A percentile compares a stretch with the other conserved stretches of the same genome.
Evolutionary conservation across 2,113 vertebrate genomes (phyloP).

Genomic region (Galemys pyrenaicus): DNA sequence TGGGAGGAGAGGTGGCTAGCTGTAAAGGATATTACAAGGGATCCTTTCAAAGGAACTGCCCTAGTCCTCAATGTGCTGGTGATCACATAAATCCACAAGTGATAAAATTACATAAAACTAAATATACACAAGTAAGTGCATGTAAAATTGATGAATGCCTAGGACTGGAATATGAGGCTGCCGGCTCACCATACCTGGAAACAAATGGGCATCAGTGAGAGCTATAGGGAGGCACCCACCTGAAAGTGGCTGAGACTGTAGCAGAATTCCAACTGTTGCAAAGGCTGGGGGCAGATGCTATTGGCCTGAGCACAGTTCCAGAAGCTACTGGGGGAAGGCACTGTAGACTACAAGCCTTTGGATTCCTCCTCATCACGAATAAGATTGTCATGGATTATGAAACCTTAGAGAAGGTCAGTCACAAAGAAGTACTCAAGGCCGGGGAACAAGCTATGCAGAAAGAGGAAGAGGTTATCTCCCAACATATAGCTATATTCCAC

Average conservation of each 20-base stretch:
- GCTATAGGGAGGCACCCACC: constrained; percentile 91
- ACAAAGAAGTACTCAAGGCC: constrained; percentile 91
- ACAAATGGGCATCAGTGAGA: constrained; percentile 89
- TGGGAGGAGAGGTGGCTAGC: background rate
- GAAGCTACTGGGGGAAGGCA: constrained; percentile 73
- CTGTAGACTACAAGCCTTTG: constrained; percentile 92
- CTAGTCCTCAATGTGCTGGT: background rate
- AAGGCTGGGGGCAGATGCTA: constrained; percentile 92
- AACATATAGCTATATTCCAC: constrained; percentile 86
- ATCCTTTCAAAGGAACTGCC: background rate
- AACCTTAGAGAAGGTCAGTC: constrained; percentile 89
- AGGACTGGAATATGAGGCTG: constrained; percentile 88
- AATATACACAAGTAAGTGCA: background rate
- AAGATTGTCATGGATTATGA: constrained; percentile 90
- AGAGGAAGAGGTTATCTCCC: constrained; percentile 88
- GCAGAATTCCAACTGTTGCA: constrained; percentile 90
- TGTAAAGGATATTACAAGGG: background rate
- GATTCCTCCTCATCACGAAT: constrained; percentile 95
- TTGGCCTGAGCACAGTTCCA: constrained; percentile 87
- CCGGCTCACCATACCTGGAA: constrained; percentile 85
- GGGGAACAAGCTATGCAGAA: constrained; percentile 86
- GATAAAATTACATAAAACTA: background rate
- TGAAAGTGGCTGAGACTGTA: constrained; percentile 90
- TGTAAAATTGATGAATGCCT: constrained; percentile 79
- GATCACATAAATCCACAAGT: background rate